phyloP scores from a whole-genome alignment of 2,113 vertebrate genomes.

The Myotis yumanensis region DNA sequence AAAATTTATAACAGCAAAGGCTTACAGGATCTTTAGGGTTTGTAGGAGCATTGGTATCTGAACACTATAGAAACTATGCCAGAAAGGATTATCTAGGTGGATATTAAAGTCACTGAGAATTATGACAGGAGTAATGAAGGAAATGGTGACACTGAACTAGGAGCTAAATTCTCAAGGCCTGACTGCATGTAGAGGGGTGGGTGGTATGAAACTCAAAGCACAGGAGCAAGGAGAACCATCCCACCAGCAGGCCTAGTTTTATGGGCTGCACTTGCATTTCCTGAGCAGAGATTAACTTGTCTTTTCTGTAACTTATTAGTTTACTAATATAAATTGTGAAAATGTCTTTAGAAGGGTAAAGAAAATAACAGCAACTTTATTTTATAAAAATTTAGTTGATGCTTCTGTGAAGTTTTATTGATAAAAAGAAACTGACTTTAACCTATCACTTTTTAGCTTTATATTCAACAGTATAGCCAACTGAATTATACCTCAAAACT shows the following conservation, averaged over 20 bases:
- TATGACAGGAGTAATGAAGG: not conserved
- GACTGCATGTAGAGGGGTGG: not conserved
- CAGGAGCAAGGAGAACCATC: not conserved
- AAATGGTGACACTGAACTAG: not conserved
- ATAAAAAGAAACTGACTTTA: not conserved
- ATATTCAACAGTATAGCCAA: not conserved
- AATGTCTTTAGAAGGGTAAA: not conserved
- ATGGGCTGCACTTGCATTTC: not conserved
- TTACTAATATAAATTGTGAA: not conserved
- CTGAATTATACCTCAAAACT: not conserved
- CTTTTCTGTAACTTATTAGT: not conserved
- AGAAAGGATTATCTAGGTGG: not conserved
- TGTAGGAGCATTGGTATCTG: not conserved
- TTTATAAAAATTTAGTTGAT: slow-evolving; percentile 23
- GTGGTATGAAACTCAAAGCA: not conserved
- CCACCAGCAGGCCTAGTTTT: not conserved
- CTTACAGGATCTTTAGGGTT: not conserved
- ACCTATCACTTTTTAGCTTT: not conserved
- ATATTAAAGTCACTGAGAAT: not conserved
- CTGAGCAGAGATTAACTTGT: not conserved
- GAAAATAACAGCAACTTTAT: not conserved
- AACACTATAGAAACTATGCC: not conserved
- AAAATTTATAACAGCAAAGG: not conserved
- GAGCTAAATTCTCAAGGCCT: not conserved
- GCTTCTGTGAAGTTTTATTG: not conserved